Evolutionary conservation across 2,797 vertebrate genomes (phyloP).

Genomic region (Gorsachius magnificus): DNA sequence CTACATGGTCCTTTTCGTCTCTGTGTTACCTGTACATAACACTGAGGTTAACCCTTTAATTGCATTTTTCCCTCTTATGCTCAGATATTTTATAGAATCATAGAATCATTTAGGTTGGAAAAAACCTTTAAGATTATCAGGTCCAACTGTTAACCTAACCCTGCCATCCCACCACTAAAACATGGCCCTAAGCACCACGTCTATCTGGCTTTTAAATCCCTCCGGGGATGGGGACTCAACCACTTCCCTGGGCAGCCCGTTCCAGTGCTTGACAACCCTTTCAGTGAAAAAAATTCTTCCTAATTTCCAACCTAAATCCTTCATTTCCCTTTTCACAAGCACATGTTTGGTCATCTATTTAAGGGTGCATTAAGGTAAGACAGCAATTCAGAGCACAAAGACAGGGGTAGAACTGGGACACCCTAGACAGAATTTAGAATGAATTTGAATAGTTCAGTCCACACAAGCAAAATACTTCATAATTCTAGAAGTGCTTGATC

Average conservation of each 20-base stretch:
- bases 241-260: too few relatives aligned
- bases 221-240: too few relatives aligned
- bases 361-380: background rate
- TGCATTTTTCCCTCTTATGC: background rate
- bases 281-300: too few relatives aligned
- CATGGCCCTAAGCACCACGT: too few relatives aligned
- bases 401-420: background rate
- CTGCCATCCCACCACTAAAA: too few relatives aligned
- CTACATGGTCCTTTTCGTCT: background rate
- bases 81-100: background rate
- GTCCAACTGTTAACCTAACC: too few relatives aligned
- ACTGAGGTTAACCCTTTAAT: background rate
- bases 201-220: too few relatives aligned
- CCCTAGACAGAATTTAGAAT: background rate
- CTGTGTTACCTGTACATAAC: background rate
- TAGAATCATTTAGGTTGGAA: too few relatives aligned
- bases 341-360: background rate
- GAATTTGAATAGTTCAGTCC: background rate
- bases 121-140: too few relatives aligned
- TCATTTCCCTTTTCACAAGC: background rate
- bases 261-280: too few relatives aligned
- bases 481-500: background rate
- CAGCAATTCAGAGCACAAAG: background rate
- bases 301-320: background rate
- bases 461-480: background rate